Evolutionary conservation across 2,113 vertebrate genomes (phyloP).

Genomic region (Nycticorax nycticorax): DNA sequence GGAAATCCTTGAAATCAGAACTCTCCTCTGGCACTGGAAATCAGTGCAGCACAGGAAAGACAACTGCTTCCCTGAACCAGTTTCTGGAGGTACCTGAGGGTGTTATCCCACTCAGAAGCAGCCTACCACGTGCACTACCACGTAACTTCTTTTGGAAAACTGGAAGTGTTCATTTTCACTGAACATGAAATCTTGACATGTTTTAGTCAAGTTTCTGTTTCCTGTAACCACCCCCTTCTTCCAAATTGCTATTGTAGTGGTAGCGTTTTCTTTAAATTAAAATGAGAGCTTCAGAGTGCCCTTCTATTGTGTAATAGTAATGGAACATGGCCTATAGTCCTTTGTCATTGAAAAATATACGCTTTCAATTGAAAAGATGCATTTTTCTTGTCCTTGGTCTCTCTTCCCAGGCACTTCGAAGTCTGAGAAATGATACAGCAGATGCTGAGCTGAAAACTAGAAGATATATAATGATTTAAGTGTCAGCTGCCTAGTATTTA

Average conservation of each 20-base stretch:
- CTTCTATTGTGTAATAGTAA: background rate
- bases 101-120: background rate
- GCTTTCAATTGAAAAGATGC: background rate
- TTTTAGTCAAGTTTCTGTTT: background rate
- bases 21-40: background rate
- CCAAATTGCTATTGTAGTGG: background rate
- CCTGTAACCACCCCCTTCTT: background rate
- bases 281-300: background rate
- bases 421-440: slow-evolving; percentile 18
- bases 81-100: background rate
- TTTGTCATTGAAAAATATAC: slow-evolving; percentile 3
- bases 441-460: slow-evolving; percentile 14
- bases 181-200: background rate
- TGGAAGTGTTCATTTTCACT: background rate
- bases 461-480: slow-evolving; percentile 16
- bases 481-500: slow-evolving; percentile 41
- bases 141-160: background rate
- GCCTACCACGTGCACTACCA: background rate
- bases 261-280: slow-evolving; percentile 1
- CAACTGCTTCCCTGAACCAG: background rate
- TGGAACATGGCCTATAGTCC: background rate
- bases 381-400: slow-evolving; percentile 2
- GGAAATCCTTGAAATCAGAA: background rate
- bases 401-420: slow-evolving; percentile 2
- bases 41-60: background rate